phyloP scores from a whole-genome alignment of 2,888 invertebrate genomes.

The Choristoneura rosaceana region DNA sequence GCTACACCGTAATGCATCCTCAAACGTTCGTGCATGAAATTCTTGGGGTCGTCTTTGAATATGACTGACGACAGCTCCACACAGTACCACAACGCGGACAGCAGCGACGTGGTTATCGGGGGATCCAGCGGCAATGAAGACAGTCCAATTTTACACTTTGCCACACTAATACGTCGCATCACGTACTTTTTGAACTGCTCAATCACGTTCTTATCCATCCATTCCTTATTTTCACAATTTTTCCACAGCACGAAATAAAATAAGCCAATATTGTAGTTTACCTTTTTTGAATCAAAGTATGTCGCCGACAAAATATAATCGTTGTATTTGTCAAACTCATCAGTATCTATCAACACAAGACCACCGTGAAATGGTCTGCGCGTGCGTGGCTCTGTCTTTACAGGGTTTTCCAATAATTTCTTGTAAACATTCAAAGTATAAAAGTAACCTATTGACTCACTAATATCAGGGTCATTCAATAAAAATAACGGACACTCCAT shows the following conservation, averaged over 20 bases:
- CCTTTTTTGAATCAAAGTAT: constrained; percentile 58
- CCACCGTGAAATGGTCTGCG: constrained; percentile 57
- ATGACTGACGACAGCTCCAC: constrained; percentile 56
- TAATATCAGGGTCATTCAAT: constrained; percentile 52
- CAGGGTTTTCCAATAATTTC: constrained; percentile 50
- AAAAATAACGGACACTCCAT: constrained; percentile 61
- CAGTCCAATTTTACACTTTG: constrained; percentile 56
- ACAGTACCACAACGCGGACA: constrained; percentile 60
- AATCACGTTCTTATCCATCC: constrained; percentile 62
- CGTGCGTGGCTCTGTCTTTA: constrained; percentile 56
- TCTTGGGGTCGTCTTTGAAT: constrained; percentile 53
- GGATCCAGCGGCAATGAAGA: constrained; percentile 60
- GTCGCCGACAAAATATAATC: constrained; percentile 61
- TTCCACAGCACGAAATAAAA: constrained; percentile 62
- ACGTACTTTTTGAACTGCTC: constrained; percentile 56
- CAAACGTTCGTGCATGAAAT: constrained; percentile 55
- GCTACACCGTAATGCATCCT: constrained; percentile 52
- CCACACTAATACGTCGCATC: constrained; percentile 55
- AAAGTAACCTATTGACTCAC: constrained; percentile 60
- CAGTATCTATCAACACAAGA: constrained; percentile 54
- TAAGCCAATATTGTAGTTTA: constrained; percentile 57
- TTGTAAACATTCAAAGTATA: constrained; percentile 61
- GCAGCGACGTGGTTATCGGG: constrained; percentile 49
- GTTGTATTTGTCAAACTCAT: constrained; percentile 61
- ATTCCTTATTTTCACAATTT: constrained; percentile 59